Evolutionary conservation across 1,140 invertebrate species (phyloP).

Genomic region (Formica selysi): DNA sequence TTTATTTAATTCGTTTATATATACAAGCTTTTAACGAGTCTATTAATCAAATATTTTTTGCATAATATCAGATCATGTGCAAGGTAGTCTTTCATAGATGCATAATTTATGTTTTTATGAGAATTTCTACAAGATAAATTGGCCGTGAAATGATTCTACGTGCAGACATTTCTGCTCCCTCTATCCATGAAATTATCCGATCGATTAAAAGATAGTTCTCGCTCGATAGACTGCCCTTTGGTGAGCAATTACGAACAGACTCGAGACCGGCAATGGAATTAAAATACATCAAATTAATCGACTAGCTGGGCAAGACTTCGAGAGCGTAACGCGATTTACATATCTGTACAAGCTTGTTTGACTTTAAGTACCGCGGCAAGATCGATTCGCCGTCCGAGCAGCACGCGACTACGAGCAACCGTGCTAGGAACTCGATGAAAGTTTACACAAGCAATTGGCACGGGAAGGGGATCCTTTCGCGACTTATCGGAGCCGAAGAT

Average conservation of each 20-base stretch:
- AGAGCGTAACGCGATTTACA: constrained; percentile 62
- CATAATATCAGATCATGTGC: background rate
- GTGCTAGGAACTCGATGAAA: constrained; percentile 65
- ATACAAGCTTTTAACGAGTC: constrained; percentile 15
- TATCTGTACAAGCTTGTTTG: constrained; percentile 63
- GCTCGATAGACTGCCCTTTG: constrained; percentile 24
- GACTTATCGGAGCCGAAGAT: constrained; percentile 77
- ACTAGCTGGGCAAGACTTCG: constrained; percentile 47
- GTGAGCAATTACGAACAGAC: constrained; percentile 39
- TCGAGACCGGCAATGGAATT: constrained; percentile 20
- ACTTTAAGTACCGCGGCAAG: constrained; percentile 58
- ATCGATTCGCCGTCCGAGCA: constrained; percentile 53
- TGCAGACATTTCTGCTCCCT: background rate
- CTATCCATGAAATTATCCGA: constrained; percentile 38
- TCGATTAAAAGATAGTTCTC: constrained; percentile 55
- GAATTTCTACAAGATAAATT: background rate
- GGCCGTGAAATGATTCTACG: background rate
- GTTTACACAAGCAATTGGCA: constrained; percentile 72
- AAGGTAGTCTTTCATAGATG: background rate
- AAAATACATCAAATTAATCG: constrained; percentile 64
- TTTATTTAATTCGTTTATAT: constrained; percentile 3
- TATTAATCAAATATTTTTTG: constrained; percentile 23
- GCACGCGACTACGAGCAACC: constrained; percentile 61
- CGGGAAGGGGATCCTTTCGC: constrained; percentile 65
- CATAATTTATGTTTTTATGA: background rate